Base-by-base conservation (phyloP, 2,113 vertebrate genomes). In the Octodon degus region DNA sequence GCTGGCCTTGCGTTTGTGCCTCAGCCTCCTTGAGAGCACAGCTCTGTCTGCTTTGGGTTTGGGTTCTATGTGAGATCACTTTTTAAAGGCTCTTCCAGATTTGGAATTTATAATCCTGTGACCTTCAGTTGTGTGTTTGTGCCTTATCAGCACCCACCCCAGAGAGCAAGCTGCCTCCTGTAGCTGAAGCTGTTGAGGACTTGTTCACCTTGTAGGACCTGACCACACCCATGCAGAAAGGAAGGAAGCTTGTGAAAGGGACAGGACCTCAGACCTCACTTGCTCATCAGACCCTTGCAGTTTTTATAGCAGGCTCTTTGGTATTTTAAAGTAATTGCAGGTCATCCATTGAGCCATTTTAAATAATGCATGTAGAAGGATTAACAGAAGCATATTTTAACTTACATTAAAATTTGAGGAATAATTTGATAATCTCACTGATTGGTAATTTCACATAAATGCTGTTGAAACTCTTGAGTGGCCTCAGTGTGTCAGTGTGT, bases 311-410 rank as follows among this genome's bases (percentile, higher is more conserved):
- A 76, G 89, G 2, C 24, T 32, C 50, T 76, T 86, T 93, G 37
- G 82, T 94, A 63, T 10, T 27, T 25, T 76, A 24, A 60, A 70
- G 30, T 90, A 40, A 77, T 86, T 77, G 12, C 37, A 79, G 16
- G 2, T 93, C 94, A 85, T 90, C 32, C 43, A n/a, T n/a, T 81
- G 55, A 86, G 85, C 32, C 7, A 32, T 95, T 95, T 93, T 63
- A 86, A 60, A 67, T 94, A 55, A 94, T 76, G 40, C 30, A 8
- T 55, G 7, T 84, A 25, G 11, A 74, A 74, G 25, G 55, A 92
- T 83, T 92, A 37, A 82, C 47, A 85, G 34, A 90, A 67, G 22
- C 62, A 24, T 89, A 80, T 76, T 96, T 93, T 82, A 88, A 90
- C 34, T 85, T 88, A n/a, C 86, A 79, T 79, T 89, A 82, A 90